Evolutionary conservation across 2,113 vertebrate genomes (phyloP).

Genomic region (Struthio camelus): DNA sequence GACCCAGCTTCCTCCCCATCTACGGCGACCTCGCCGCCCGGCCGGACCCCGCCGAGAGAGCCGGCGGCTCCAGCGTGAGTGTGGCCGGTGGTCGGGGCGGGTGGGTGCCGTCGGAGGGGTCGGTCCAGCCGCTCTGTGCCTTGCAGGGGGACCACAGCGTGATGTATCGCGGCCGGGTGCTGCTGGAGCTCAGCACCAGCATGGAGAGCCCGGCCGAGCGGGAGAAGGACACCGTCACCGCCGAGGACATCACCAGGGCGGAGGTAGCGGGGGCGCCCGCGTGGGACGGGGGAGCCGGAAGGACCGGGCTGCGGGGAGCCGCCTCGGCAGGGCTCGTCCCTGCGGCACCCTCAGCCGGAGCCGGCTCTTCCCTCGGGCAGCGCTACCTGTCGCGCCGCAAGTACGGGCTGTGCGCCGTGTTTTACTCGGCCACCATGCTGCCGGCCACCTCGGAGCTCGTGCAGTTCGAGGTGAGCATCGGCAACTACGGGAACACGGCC

Average conservation of each 20-base stretch:
- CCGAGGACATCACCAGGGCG: neutral
- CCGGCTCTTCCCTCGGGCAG: conserved; percentile 26
- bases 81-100: neutral
- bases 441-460: conserved; percentile 54
- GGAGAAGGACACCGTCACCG: neutral
- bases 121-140: no score
- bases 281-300: no score
- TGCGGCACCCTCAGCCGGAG: no score
- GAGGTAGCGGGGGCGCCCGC: conserved; percentile 69
- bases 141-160: neutral
- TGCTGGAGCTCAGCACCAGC: conserved; percentile 67
- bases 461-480: conserved; percentile 77
- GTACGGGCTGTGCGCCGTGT: conserved; percentile 72
- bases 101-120: neutral
- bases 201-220: neutral
- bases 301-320: no score
- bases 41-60: rapidly evolving
- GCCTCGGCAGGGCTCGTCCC: no score
- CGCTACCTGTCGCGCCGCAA: conserved; percentile 16
- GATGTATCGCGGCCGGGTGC: conserved; percentile 68
- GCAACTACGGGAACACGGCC: conserved; percentile 67
- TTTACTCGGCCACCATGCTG: conserved; percentile 77
- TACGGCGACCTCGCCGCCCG: neutral
- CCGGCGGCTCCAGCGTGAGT: neutral
- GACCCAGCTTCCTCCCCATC: conserved; percentile 71